phyloP scores from a whole-genome alignment of 2,113 vertebrate species.

The Ptyas mucosa region DNA sequence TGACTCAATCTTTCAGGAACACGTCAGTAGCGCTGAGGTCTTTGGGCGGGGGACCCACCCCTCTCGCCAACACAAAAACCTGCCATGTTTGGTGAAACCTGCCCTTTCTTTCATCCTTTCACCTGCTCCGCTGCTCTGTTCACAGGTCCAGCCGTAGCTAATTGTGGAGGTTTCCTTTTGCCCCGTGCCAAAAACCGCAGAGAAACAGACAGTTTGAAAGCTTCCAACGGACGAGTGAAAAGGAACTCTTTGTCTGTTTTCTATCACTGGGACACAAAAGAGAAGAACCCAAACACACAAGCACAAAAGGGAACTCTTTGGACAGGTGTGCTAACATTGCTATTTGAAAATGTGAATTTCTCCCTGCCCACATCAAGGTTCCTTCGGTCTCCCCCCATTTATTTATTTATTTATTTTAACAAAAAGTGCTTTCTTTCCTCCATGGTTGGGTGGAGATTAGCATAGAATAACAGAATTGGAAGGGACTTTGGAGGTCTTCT shows the following conservation, averaged over 20 bases:
- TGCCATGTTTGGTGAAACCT: constrained; percentile 51
- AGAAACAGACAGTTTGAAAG: constrained; percentile 51
- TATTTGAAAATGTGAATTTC: constrained; percentile 6
- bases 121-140: constrained; percentile 50
- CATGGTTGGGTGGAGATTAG: background rate
- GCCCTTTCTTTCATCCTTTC: constrained; percentile 56
- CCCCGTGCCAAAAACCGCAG: constrained; percentile 37
- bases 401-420: background rate
- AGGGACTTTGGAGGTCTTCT: too few relatives aligned
- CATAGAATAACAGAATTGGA: too few relatives aligned
- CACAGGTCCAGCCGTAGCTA: constrained; percentile 51
- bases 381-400: background rate
- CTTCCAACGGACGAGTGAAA: constrained; percentile 20
- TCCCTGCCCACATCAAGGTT: background rate
- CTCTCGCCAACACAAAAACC: constrained; percentile 58
- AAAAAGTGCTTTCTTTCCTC: background rate
- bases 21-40: constrained; percentile 23
- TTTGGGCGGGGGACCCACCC: constrained; percentile 53
- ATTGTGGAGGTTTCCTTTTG: constrained; percentile 35
- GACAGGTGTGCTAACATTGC: constrained; percentile 66
- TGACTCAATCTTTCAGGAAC: constrained; percentile 44
- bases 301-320: constrained; percentile 45
- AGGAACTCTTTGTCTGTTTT: constrained; percentile 46
- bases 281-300: constrained; percentile 37
- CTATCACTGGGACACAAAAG: constrained; percentile 32